Percentiles rank a stretch among this genome's conserved stretches.
Evolutionary conservation across 2,888 invertebrate species (phyloP).

Genomic region (Liposcelis brunnea): DNA sequence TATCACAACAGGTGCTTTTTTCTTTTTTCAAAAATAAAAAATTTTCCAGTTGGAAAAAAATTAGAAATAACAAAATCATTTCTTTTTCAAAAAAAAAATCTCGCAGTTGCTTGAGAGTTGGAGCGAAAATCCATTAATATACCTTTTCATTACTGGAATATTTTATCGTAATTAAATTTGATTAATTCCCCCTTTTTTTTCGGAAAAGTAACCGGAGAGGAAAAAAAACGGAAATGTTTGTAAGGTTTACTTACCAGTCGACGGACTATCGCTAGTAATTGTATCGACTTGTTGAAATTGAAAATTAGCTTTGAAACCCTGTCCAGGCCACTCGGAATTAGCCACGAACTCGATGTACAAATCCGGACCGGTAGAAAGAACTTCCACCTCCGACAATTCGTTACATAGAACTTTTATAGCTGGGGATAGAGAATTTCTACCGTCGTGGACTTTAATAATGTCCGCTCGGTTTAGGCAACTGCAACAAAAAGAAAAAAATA

Average conservation of each 20-base stretch:
- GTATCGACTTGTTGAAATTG: slow-evolving; percentile 48
- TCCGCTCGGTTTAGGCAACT: slow-evolving; percentile 70
- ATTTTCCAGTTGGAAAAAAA: too few relatives aligned
- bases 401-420: slow-evolving; percentile 71
- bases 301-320: slow-evolving; percentile 59
- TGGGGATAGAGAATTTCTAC: slow-evolving; percentile 50
- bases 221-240: too few relatives aligned
- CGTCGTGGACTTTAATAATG: slow-evolving; percentile 72
- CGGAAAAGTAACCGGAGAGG: too few relatives aligned
- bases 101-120: too few relatives aligned
- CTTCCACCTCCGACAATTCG: slow-evolving; percentile 56
- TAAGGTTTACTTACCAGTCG: slow-evolving; percentile 12
- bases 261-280: slow-evolving; percentile 13
- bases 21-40: too few relatives aligned
- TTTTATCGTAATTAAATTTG: too few relatives aligned
- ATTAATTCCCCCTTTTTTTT: too few relatives aligned
- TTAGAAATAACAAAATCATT: too few relatives aligned
- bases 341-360: slow-evolving; percentile 71
- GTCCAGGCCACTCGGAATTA: slow-evolving; percentile 60
- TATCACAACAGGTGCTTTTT: too few relatives aligned
- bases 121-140: too few relatives aligned
- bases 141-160: too few relatives aligned
- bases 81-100: too few relatives aligned
- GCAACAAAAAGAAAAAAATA: slow-evolving; percentile 26
- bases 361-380: slow-evolving; percentile 67